Conservation (phyloP, 2,113 vertebrate genomes). For the Sapayoa aenigma region DNA sequence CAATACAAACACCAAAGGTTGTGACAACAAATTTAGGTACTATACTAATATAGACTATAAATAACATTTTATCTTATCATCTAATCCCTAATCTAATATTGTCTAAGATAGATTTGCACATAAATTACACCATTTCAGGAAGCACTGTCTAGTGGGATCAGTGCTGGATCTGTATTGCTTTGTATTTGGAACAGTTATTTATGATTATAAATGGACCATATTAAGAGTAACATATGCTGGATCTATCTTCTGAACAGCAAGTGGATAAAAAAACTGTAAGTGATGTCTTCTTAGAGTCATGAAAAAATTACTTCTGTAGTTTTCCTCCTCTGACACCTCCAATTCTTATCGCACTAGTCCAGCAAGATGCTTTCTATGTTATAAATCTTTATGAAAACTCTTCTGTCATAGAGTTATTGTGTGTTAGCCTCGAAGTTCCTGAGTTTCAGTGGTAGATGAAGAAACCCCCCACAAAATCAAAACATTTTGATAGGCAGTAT, state of each 20-base stretch:
- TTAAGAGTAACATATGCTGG: not conserved
- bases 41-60: not conserved
- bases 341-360: not conserved
- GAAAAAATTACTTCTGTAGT: not conserved
- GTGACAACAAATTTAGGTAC: not conserved
- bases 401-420: not conserved
- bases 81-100: not conserved
- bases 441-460: not conserved
- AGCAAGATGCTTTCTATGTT: not conserved
- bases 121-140: not conserved
- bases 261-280: not conserved
- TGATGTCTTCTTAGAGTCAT: not conserved
- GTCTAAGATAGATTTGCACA: not conserved
- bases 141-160: not conserved
- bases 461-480: not conserved
- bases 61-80: not conserved
- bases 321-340: not conserved
- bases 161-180: not conserved
- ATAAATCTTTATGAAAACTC: not conserved
- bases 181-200: not conserved
- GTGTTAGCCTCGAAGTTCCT: not conserved
- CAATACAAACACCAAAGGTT: not conserved
- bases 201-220: not conserved
- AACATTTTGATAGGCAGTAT: not conserved
- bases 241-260: not conserved